phyloP scores from a whole-genome alignment of 2,888 invertebrate genomes.

The Drosophila aldrichi region DNA sequence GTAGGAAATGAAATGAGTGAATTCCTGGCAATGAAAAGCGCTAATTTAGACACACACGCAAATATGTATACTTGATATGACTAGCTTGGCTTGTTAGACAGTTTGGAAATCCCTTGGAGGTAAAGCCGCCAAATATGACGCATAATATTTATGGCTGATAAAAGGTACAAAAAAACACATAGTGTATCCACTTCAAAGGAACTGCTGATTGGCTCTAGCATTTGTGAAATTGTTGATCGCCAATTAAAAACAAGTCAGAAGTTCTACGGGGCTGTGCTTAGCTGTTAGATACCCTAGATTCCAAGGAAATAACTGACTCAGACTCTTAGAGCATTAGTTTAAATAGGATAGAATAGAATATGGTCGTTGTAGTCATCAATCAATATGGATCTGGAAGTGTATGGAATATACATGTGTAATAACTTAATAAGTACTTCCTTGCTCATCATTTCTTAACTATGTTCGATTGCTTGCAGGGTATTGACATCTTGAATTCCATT shows the following conservation, averaged over 20 bases:
- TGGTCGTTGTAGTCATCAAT: neutral
- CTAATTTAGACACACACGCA: slow-evolving; percentile 55
- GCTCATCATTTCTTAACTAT: neutral
- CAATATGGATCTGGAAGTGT: too few species aligned
- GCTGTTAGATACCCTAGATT: neutral
- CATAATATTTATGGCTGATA: slow-evolving; percentile 19
- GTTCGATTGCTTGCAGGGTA: neutral
- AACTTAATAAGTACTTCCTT: neutral
- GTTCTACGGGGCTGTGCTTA: too few species aligned
- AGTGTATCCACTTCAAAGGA: slow-evolving; percentile 7
- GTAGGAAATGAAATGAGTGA: slow-evolving; percentile 67
- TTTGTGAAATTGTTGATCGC: neutral
- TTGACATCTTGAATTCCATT: neutral
- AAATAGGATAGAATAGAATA: neutral
- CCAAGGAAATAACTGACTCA: too few species aligned
- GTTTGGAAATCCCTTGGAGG: slow-evolving; percentile 53
- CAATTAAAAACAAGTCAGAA: neutral
- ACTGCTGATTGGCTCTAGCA: neutral
- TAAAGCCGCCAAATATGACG: slow-evolving; percentile 25
- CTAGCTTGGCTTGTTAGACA: slow-evolving; percentile 20
- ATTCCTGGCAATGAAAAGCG: slow-evolving; percentile 63
- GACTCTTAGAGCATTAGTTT: too few species aligned
- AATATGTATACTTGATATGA: slow-evolving; percentile 20
- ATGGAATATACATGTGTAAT: neutral
- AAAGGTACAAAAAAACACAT: neutral